Conservation (phyloP, 2,113 vertebrate species). For the Notothenia coriiceps region DNA sequence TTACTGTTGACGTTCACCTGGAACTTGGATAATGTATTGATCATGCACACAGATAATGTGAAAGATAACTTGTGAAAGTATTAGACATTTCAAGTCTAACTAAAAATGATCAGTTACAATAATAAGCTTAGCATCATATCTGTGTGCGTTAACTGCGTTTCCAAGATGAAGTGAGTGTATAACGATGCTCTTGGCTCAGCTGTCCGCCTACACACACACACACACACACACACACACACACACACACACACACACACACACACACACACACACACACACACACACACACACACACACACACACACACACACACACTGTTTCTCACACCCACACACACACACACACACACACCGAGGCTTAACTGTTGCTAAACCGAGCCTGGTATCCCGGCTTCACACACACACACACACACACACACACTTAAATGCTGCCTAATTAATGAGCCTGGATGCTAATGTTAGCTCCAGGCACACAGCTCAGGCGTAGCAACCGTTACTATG, state of each 20-base stretch:
- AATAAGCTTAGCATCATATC: not conserved
- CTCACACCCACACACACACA: not conserved
- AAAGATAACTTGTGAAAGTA: not conserved
- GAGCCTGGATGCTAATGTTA: conserved; percentile 30
- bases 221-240: not conserved
- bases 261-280: not conserved
- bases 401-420: not conserved
- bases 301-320: not conserved
- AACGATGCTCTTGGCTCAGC: conserved; percentile 2
- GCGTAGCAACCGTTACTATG: conserved; percentile 57
- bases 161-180: conserved; percentile 11
- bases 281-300: conserved; percentile 5
- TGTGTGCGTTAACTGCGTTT: not conserved
- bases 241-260: not conserved
- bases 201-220: conserved; percentile 25
- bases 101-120: not conserved
- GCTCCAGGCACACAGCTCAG: conserved; percentile 15
- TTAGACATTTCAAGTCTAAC: not conserved
- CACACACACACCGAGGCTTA: not conserved
- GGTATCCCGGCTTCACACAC: too few species aligned
- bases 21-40: too few species aligned
- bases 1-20: too few species aligned
- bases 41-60: too few species aligned
- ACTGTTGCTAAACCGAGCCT: too few species aligned
- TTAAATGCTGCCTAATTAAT: conserved; percentile 22